Evolutionary conservation across 2,888 invertebrate species (phyloP), one percentile per base, ranked within the genome.

Genomic region (Cephus nigrinus): DNA sequence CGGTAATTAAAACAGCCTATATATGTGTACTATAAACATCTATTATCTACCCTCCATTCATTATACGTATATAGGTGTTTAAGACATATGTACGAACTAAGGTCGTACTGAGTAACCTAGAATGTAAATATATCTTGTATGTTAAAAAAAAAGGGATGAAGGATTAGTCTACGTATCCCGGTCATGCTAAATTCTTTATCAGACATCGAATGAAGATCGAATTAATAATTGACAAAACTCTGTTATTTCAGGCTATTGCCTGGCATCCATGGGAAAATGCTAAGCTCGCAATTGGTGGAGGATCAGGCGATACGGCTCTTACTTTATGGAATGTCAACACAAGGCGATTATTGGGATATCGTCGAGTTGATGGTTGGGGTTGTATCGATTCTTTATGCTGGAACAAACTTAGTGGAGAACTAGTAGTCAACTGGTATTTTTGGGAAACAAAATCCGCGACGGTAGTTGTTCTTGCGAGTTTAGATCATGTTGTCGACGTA

Each of bases 391-490:
- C 84, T 72, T 75, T 90, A 71, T 77, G 80, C 11, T 90, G 90
- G 86, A 90, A 89, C 75, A 88, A 87, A 75, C 77, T 84, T 3
- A 89, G 86, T 69, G 88, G 86, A n/a, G 90, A 90, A 77, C 80
- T 90, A 75, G 80, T 90, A 76, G 90, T 90, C 4, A 84, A 86
- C n/a, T 90, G 90, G 89, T 80, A 80, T 55, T 86, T 86, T 75
- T 78, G 75, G 35, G 80, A 81, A 9, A 81, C 78, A 1, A n/a
- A 75, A 11, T 82, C 81, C 11, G 79, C 82, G 4, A 80, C 84
- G 40, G 82, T 90, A 23, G 84, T 84, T 4, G 83, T 90, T 33
- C 80, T 89, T 15, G 83, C 86, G 15, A 86, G 81, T 75, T 83
- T 89, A 74, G 85, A 90, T 80, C 81, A 78, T 2, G 71, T 89